Base-by-base conservation (phyloP, 1,140 invertebrate species). In the Potamilus streckersoni region DNA sequence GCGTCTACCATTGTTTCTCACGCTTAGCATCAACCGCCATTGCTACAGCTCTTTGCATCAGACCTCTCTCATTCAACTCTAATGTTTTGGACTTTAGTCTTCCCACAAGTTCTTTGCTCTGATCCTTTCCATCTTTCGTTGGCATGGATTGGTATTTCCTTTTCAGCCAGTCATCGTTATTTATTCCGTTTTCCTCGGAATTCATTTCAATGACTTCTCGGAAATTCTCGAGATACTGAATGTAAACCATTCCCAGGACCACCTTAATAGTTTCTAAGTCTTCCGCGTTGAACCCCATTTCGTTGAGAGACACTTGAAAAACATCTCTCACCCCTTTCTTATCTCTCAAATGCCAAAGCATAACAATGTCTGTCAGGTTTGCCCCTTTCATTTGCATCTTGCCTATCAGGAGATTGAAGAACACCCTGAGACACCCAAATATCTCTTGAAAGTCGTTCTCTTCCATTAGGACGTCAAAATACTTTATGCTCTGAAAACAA, bases 321-420 rank as follows among this genome's bases (percentile, higher is more conserved):
- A 60, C 62, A 60, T 67, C 15, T 23, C 71, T 63, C 4, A 76
- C 74, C 19, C 69, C 74, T 58, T 68, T 69, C 19, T 63, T 67
- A 20, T 71, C 69, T 16, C 57, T 20, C 13, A 71, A 69, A 49
- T 76, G 74, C 74, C 74, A 76, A 23, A 76, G 38, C 74, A 76
- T 76, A 58, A 57, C 71, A 1, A 76, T 59, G 38, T 76, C 74
- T 8, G 74, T 76, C 19, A 76, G 59, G 49, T 76, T 64, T 31
- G 56, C 69, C 14, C 62, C 61, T 38, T 60, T 55, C 6, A 38
- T 38, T 58, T 55, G 38, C 74, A 76, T 76, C 58, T 71, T 76
- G 20, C 69, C 69, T 4, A 76, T n/a, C 15, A 76, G 56, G 17
- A 76, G 71, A 38, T 68, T 76, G 69, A 76, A 76, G 69, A 76